Evolutionary conservation across 2,888 invertebrate species (phyloP).

Genomic region (Xestia c-nigrum): DNA sequence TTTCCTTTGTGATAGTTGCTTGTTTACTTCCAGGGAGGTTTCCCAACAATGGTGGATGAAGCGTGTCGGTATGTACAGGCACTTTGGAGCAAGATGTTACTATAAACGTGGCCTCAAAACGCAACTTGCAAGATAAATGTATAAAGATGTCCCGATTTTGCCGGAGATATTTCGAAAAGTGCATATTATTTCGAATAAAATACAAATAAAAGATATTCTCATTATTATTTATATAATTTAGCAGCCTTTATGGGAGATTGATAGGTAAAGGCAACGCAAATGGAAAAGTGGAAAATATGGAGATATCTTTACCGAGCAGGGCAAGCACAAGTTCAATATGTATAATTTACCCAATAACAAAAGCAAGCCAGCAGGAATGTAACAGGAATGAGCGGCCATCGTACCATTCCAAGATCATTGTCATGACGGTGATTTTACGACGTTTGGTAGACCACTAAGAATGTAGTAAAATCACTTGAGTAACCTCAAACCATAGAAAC

Average conservation of each 20-base stretch:
- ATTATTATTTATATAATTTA: not conserved
- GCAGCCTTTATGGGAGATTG: not conserved
- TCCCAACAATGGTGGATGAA: conserved; percentile 23
- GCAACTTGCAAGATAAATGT: not conserved
- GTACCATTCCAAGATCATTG: conserved; percentile 31
- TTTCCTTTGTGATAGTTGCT: conserved; percentile 57
- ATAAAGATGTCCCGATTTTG: not conserved
- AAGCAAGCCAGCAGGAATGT: not conserved
- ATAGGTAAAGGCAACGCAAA: not conserved
- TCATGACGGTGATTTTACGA: conserved; percentile 40
- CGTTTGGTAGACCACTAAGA: conserved; percentile 31
- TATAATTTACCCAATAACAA: not conserved
- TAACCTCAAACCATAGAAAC: conserved; percentile 34
- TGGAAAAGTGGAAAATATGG: not conserved
- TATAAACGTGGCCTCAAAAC: not conserved
- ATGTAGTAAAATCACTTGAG: conserved; percentile 25
- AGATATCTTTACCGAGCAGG: not conserved
- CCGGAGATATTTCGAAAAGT: not conserved
- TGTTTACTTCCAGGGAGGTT: conserved; percentile 56
- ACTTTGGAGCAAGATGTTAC: conserved; percentile 1
- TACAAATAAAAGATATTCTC: not conserved
- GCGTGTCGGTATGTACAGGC: conserved; percentile 27
- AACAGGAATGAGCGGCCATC: conserved; percentile 8
- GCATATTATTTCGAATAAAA: not conserved
- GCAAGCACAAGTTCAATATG: not conserved